Conservation (phyloP, 2,797 vertebrate genomes). For the Phalloptychus januarius region DNA sequence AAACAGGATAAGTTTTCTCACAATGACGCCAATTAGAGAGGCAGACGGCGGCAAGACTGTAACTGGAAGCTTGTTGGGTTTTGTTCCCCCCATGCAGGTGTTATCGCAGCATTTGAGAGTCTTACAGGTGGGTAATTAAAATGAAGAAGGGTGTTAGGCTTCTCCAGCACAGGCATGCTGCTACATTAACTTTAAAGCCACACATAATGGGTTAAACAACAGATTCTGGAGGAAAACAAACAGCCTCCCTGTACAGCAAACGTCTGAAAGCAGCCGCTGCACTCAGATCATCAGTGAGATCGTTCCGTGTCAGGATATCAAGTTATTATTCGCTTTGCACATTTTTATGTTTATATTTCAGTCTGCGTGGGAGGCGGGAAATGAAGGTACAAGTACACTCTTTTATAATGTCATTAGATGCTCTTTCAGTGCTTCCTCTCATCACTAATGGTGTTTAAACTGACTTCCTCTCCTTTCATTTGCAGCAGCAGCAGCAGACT, state of each 20-base stretch:
- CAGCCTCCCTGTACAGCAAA: constrained; percentile 1
- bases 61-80: constrained; percentile 66
- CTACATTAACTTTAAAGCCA: constrained; percentile 26
- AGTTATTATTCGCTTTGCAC: constrained; percentile 26
- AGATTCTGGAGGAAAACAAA: constrained; percentile 33
- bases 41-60: constrained; percentile 49
- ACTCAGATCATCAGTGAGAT: constrained; percentile 9
- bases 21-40: constrained; percentile 43
- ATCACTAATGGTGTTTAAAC: constrained; percentile 34
- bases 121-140: constrained; percentile 72
- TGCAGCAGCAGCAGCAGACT: constrained; percentile 29
- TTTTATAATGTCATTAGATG: constrained; percentile 59
- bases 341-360: constrained; percentile 38
- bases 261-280: background rate
- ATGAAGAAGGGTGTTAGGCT: constrained; percentile 52
- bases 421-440: constrained; percentile 36
- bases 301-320: constrained; percentile 20
- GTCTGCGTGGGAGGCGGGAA: constrained; percentile 34
- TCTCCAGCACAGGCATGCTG: constrained; percentile 56
- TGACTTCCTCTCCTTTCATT: constrained; percentile 7
- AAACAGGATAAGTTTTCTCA: constrained; percentile 47
- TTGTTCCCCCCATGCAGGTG: constrained; percentile 66
- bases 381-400: constrained; percentile 38
- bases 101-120: constrained; percentile 48
- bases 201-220: constrained; percentile 1